These are phyloP conservation scores for Linyphia triangularis DNA, from an alignment of 2,888 invertebrate genomes.

Conservation along the genomic window DNA sequence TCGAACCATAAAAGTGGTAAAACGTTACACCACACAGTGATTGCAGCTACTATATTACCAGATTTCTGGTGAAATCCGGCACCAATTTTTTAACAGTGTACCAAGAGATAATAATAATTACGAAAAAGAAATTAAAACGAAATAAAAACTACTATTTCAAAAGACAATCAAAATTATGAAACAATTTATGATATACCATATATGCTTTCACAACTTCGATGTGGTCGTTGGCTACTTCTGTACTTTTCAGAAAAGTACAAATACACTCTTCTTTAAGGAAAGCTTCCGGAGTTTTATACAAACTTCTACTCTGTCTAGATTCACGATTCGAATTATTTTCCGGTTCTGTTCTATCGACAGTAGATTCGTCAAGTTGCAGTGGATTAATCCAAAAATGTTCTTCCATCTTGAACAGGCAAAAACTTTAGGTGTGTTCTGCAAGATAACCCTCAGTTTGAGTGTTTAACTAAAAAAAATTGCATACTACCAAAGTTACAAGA, in stretches of 20 bases:
- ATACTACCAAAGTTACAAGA: no score
- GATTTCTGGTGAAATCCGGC: no score
- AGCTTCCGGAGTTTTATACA: not conserved
- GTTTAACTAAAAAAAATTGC: no score
- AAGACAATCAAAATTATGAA: no score
- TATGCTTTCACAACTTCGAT: slow-evolving; percentile 2
- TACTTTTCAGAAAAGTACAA: not conserved
- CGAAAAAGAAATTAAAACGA: no score
- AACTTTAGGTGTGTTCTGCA: not conserved
- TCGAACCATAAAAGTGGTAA: no score
- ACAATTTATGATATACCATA: not conserved
- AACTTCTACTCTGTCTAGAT: slow-evolving; percentile 1
- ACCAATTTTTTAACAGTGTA: no score
- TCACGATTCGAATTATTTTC: not conserved
- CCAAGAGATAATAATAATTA: no score
- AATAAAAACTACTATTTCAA: no score
- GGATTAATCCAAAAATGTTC: slow-evolving; percentile 46
- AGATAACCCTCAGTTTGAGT: no score
- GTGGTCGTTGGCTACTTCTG: slow-evolving; percentile 6
- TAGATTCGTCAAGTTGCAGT: not conserved
- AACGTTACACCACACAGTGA: no score
- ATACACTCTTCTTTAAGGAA: not conserved
- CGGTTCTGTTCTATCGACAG: not conserved
- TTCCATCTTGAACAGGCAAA: not conserved
- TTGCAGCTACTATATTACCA: no score